Evolutionary conservation across 2,113 vertebrate species (phyloP).

Genomic region (Chauna torquata): DNA sequence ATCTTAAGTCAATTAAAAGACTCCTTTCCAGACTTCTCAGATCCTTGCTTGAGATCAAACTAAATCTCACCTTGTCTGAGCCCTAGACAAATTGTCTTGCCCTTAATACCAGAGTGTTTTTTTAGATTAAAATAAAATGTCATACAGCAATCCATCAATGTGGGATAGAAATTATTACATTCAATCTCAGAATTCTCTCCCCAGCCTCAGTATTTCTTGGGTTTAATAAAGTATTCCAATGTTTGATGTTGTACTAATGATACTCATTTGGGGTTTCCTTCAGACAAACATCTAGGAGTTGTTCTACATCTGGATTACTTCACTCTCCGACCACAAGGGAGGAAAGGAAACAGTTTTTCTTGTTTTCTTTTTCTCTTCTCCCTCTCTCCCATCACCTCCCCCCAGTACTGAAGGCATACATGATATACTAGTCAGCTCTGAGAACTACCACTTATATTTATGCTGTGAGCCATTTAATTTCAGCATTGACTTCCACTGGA

Average conservation of each 20-base stretch:
- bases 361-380: background rate
- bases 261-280: background rate
- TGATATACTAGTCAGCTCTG: background rate
- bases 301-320: background rate
- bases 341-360: background rate
- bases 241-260: background rate
- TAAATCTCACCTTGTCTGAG: background rate
- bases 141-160: background rate
- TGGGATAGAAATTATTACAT: background rate
- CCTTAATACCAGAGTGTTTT: background rate
- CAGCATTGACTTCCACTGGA: background rate
- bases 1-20: background rate
- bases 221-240: background rate
- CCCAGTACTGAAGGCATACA: background rate
- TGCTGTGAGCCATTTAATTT: background rate
- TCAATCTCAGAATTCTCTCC: background rate
- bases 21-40: background rate
- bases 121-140: conserved; percentile 7
- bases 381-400: too few relatives aligned
- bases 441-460: background rate
- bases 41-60: background rate
- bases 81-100: background rate
- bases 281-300: background rate
- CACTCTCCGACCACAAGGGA: background rate
- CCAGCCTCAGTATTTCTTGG: background rate